phyloP scores from a whole-genome alignment of 2,888 invertebrate genomes.

The Lypha dubia region DNA sequence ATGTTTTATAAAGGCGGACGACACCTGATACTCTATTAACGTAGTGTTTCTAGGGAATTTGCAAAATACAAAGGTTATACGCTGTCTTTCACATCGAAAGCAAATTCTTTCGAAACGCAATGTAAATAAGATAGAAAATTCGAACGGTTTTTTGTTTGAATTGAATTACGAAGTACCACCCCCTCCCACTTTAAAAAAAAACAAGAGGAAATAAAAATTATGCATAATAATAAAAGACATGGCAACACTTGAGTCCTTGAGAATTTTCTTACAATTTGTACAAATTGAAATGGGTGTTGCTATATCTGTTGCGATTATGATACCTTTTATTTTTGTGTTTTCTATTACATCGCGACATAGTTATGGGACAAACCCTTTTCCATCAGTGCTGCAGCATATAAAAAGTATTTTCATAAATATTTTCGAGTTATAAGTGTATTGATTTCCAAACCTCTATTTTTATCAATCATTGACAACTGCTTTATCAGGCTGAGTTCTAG shows the following conservation, averaged over 20 bases:
- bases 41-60: not conserved
- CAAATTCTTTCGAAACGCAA: too few relatives aligned
- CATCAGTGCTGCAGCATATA: too few relatives aligned
- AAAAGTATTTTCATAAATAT: not conserved
- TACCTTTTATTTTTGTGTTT: not conserved
- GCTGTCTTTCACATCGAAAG: too few relatives aligned
- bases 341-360: not conserved
- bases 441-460: not conserved
- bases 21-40: slow-evolving; percentile 31
- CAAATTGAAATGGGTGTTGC: not conserved
- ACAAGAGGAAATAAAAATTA: not conserved
- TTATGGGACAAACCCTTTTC: not conserved
- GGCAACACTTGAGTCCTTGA: too few relatives aligned
- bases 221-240: not conserved
- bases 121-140: too few relatives aligned
- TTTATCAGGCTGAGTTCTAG: not conserved
- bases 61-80: too few relatives aligned
- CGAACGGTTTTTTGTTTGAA: too few relatives aligned
- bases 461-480: slow-evolving; percentile 17
- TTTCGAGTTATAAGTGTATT: slow-evolving; percentile 22
- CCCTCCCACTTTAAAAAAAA: too few relatives aligned
- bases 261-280: too few relatives aligned
- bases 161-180: too few relatives aligned
- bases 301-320: not conserved
- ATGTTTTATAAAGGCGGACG: not conserved